Evolutionary conservation across 2,888 invertebrate genomes (phyloP).

Genomic region (Caenorhabditis doughertyi): DNA sequence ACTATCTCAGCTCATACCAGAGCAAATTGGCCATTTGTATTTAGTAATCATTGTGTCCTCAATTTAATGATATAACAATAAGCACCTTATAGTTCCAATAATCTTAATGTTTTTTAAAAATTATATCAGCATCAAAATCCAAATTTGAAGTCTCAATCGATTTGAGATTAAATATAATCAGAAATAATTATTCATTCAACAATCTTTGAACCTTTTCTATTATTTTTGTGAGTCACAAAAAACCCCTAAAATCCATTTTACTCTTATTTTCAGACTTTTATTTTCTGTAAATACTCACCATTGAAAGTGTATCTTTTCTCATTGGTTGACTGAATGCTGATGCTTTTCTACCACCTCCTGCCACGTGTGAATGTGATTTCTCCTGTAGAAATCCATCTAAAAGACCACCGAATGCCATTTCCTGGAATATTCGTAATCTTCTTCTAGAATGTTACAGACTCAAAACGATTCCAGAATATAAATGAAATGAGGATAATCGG

Average conservation of each 20-base stretch:
- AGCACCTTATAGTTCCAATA: too few relatives aligned
- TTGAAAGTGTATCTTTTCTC: constrained; percentile 54
- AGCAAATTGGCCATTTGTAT: too few relatives aligned
- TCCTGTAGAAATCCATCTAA: constrained; percentile 66
- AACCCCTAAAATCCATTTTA: neutral
- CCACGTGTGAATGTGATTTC: constrained; percentile 53
- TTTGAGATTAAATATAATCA: too few relatives aligned
- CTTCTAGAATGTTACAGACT: neutral
- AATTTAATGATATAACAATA: too few relatives aligned
- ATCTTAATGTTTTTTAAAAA: too few relatives aligned
- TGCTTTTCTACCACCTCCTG: constrained; percentile 49
- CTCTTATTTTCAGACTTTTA: neutral
- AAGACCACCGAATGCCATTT: constrained; percentile 68
- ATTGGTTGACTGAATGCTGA: constrained; percentile 50
- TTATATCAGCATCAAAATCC: too few relatives aligned
- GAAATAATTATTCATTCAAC: too few relatives aligned
- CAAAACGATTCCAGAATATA: constrained; percentile 30
- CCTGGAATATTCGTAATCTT: too few relatives aligned
- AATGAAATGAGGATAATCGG: constrained; percentile 2
- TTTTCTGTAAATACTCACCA: constrained; percentile 31
- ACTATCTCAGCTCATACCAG: too few relatives aligned
- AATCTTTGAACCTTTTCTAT: neutral
- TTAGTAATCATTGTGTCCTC: too few relatives aligned
- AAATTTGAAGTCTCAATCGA: too few relatives aligned
- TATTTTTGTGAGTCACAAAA: neutral